A percentile compares a stretch with the other conserved stretches of the same genome.
Conservation (phyloP, 1,140 invertebrate genomes). For the Eufriesea mexicana region DNA sequence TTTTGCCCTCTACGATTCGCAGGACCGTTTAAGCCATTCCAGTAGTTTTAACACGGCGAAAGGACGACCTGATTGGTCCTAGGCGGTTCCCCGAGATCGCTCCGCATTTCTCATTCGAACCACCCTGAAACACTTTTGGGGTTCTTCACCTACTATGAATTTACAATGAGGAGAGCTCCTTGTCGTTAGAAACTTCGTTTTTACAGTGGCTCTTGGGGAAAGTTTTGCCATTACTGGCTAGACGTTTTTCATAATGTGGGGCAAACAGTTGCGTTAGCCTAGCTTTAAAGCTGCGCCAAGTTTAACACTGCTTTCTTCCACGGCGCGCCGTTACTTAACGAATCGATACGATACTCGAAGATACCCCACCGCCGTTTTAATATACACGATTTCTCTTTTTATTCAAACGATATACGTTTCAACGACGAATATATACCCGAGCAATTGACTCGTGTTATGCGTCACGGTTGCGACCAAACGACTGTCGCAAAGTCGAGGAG, state of each 20-base stretch:
- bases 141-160: constrained; percentile 51
- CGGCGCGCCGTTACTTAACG: background rate
- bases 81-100: constrained; percentile 63
- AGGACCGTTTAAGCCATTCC: constrained; percentile 65
- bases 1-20: constrained; percentile 48
- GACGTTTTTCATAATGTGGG: constrained; percentile 33
- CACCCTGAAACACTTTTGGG: constrained; percentile 66
- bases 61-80: constrained; percentile 64
- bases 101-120: constrained; percentile 58
- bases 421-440: no score
- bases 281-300: constrained; percentile 2
- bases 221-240: constrained; percentile 33
- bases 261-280: constrained; percentile 25
- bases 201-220: constrained; percentile 27
- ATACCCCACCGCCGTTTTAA: no score
- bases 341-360: no score
- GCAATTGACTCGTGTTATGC: no score
- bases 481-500: background rate
- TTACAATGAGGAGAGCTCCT: constrained; percentile 35
- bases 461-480: background rate
- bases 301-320: background rate
- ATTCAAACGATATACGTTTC: no score
- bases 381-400: no score
- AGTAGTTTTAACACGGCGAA: constrained; percentile 64
- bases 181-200: constrained; percentile 35